Evolutionary conservation across 1,140 invertebrate genomes (phyloP).

Genomic region (Chymomyza costata): DNA sequence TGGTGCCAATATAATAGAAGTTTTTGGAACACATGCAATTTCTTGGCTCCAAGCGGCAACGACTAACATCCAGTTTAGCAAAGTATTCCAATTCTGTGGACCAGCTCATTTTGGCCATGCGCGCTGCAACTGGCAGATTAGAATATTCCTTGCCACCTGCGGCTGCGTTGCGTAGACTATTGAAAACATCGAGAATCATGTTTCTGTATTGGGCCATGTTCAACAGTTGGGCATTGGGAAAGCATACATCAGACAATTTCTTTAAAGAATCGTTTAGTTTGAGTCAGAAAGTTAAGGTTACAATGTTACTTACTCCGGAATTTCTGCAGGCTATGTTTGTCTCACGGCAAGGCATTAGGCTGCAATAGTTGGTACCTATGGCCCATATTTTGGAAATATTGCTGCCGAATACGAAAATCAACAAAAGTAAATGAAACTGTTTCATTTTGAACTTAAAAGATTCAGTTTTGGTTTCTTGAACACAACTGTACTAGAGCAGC

Average conservation of each 20-base stretch:
- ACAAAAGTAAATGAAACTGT: too few species aligned
- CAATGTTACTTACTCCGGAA: conserved; percentile 14
- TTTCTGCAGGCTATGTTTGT: conserved; percentile 24
- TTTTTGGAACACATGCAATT: conserved; percentile 15
- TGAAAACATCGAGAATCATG: conserved; percentile 1
- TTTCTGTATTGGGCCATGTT: background rate
- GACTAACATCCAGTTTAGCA: conserved; percentile 19
- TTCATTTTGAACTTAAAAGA: too few species aligned
- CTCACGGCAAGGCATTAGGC: background rate
- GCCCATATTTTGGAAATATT: too few species aligned
- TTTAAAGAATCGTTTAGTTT: background rate
- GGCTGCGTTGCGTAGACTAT: conserved; percentile 26
- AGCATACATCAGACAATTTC: background rate
- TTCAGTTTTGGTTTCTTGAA: too few species aligned
- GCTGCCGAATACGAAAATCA: too few species aligned
- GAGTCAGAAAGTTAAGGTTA: background rate
- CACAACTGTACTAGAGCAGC: too few species aligned
- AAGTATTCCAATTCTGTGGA: conserved; percentile 25
- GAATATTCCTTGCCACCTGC: conserved; percentile 19
- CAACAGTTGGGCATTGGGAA: background rate
- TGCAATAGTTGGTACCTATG: too few species aligned
- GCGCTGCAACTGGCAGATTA: conserved; percentile 25
- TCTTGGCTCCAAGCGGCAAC: background rate
- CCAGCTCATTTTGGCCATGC: conserved; percentile 33
- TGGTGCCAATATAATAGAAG: conserved; percentile 20